These are phyloP conservation scores for Premnoplex brunnescens DNA, from an alignment of 2,797 vertebrate species.

Conservation along the genomic window DNA sequence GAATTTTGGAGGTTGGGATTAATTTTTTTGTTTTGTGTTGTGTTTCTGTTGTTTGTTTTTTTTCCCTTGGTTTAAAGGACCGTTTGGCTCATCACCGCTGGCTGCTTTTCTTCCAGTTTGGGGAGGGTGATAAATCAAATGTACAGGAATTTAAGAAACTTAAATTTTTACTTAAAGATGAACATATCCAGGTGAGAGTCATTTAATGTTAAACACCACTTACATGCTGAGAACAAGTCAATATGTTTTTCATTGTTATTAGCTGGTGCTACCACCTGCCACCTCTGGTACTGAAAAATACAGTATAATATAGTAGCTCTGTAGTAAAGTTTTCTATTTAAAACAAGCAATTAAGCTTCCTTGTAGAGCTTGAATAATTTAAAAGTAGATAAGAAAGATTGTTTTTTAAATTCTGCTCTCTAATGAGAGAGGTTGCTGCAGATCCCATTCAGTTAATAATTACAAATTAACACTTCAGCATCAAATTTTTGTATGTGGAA, in stretches of 20 bases:
- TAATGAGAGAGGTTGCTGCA: neutral
- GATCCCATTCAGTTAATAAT: neutral
- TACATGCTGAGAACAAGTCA: neutral
- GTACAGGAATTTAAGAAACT: constrained; percentile 92
- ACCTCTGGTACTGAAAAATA: neutral
- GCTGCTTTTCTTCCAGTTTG: constrained; percentile 92
- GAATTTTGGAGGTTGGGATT: neutral
- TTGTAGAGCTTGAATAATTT: neutral
- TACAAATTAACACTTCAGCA: neutral
- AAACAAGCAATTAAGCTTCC: neutral
- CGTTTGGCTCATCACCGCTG: constrained; percentile 90
- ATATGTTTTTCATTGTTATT: neutral
- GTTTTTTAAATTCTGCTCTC: neutral
- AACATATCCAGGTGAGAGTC: constrained; percentile 89
- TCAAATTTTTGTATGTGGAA: neutral
- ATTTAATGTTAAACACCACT: neutral
- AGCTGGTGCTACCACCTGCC: neutral
- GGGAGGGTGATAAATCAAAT: constrained; percentile 71
- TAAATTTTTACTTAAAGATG: constrained; percentile 82
- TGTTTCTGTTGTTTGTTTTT: neutral
- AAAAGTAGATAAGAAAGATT: neutral
- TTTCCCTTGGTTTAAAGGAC: constrained; percentile 70
- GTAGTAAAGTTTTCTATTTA: neutral
- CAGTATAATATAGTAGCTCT: neutral
- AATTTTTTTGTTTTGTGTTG: neutral